A percentile compares a stretch with the other conserved stretches of the same genome.
Conservation (phyloP, 2,797 vertebrate genomes). For the Novumbra hubbsi region DNA sequence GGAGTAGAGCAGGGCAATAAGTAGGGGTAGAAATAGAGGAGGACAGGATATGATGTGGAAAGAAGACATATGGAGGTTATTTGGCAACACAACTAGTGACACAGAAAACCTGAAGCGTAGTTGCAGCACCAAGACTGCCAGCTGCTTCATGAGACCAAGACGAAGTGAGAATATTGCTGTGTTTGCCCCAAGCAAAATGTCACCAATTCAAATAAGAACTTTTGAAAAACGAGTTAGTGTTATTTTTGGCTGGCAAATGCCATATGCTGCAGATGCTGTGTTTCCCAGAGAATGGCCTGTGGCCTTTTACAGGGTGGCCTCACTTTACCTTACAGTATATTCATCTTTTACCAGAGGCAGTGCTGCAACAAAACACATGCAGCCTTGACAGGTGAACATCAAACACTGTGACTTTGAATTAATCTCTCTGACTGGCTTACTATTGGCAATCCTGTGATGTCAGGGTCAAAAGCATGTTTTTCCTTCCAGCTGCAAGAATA, state of each 20-base stretch:
- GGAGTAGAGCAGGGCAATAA: too few relatives aligned
- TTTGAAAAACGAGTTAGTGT: slow-evolving; percentile 8
- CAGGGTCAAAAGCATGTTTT: background rate
- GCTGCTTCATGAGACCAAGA: background rate
- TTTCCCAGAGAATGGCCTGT: background rate
- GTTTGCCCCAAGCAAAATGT: background rate
- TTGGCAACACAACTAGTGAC: slow-evolving; percentile 1
- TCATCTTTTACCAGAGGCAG: background rate
- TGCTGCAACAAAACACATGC: background rate
- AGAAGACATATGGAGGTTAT: background rate
- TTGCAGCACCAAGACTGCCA: background rate
- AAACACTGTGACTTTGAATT: slow-evolving; percentile 1
- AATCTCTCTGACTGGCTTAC: background rate
- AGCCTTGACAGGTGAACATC: background rate
- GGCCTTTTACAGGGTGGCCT: background rate
- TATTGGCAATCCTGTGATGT: background rate
- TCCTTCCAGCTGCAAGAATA: background rate
- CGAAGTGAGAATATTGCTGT: background rate
- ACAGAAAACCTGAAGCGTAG: background rate
- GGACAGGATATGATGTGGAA: background rate
- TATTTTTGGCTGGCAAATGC: slow-evolving; percentile 44
- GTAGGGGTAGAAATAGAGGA: too few relatives aligned
- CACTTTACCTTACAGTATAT: background rate
- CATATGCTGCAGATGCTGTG: slow-evolving; percentile 22
- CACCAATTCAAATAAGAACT: background rate